Percentiles rank a stretch among this genome's conserved stretches.
phyloP scores from a whole-genome alignment of 2,113 vertebrate genomes.

The Sander lucioperca region DNA sequence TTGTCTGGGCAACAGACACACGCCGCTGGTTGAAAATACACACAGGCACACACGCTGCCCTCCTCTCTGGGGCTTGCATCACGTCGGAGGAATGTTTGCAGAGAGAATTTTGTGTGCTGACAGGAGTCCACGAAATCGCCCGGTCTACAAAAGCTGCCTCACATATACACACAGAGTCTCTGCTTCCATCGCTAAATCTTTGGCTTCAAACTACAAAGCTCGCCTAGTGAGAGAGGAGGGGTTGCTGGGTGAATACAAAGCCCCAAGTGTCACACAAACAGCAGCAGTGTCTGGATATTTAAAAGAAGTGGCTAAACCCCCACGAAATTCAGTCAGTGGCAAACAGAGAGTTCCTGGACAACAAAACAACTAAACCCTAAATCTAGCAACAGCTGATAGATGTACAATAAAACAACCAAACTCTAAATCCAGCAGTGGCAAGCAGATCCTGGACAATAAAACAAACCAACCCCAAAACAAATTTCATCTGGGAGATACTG shows the following conservation, averaged over 20 bases:
- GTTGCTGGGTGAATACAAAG: constrained; percentile 53
- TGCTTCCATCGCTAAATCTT: constrained; percentile 62
- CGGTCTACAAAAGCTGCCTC: constrained; percentile 30
- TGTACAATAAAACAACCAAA: constrained; percentile 37
- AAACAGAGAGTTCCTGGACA: constrained; percentile 37
- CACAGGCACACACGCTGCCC: constrained; percentile 16
- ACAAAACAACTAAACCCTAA: constrained; percentile 59
- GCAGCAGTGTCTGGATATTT: constrained; percentile 61
- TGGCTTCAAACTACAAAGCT: constrained; percentile 61
- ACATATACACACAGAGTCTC: constrained; percentile 32
- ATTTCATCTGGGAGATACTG: constrained; percentile 41
- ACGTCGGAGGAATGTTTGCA: constrained; percentile 73
- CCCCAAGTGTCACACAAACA: constrained; percentile 63
- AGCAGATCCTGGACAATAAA: constrained; percentile 42
- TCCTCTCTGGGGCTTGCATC: constrained; percentile 54
- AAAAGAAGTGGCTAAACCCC: constrained; percentile 47
- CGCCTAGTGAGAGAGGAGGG: constrained; percentile 27
- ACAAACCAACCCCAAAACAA: constrained; percentile 48
- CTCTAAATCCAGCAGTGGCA: constrained; percentile 43
- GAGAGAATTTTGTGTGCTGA: constrained; percentile 65
- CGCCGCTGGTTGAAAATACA: constrained; percentile 19
- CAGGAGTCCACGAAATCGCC: constrained; percentile 60
- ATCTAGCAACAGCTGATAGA: constrained; percentile 55
- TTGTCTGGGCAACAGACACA: constrained; percentile 37
- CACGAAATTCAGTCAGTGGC: constrained; percentile 46